A percentile compares a stretch with the other conserved stretches of the same genome.
phyloP scores from a whole-genome alignment of 1,140 invertebrate species.

The Drosophila subpulchrella region DNA sequence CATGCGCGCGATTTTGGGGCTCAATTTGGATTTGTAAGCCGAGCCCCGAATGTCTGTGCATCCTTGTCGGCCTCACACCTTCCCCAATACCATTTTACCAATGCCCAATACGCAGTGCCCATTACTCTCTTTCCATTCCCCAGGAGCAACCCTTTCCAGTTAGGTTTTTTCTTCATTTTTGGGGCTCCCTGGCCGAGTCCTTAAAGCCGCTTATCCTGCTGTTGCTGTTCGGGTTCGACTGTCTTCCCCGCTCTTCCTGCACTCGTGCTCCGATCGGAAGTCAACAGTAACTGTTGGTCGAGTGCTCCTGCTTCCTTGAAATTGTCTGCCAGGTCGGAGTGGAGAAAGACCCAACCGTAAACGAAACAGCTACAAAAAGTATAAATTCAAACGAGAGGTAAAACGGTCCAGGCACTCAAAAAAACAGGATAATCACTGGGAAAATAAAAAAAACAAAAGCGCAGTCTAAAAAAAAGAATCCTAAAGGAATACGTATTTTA shows the following conservation, averaged over 20 bases:
- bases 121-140: conserved; percentile 5
- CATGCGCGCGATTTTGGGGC: conserved; percentile 63
- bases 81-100: conserved; percentile 14
- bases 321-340: conserved; percentile 29
- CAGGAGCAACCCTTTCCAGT: conserved; percentile 63
- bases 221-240: conserved; percentile 32
- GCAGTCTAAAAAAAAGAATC: too few relatives aligned
- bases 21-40: conserved; percentile 78
- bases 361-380: conserved; percentile 63
- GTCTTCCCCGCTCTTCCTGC: conserved; percentile 41
- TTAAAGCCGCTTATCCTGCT: conserved; percentile 79
- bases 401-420: conserved; percentile 15
- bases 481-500: too few relatives aligned
- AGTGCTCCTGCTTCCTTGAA: conserved; percentile 69
- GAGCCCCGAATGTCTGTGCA: conserved; percentile 61
- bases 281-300: conserved; percentile 72
- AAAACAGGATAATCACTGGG: not conserved
- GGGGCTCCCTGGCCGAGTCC: conserved; percentile 50
- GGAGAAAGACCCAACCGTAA: conserved; percentile 62
- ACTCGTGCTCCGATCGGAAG: conserved; percentile 79
- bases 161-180: conserved; percentile 41
- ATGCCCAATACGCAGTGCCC: conserved; percentile 5
- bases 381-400: conserved; percentile 14
- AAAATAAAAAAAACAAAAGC: not conserved
- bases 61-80: conserved; percentile 77